Conservation (phyloP, 1,140 invertebrate genomes). For the Drosophila tsacasi region DNA sequence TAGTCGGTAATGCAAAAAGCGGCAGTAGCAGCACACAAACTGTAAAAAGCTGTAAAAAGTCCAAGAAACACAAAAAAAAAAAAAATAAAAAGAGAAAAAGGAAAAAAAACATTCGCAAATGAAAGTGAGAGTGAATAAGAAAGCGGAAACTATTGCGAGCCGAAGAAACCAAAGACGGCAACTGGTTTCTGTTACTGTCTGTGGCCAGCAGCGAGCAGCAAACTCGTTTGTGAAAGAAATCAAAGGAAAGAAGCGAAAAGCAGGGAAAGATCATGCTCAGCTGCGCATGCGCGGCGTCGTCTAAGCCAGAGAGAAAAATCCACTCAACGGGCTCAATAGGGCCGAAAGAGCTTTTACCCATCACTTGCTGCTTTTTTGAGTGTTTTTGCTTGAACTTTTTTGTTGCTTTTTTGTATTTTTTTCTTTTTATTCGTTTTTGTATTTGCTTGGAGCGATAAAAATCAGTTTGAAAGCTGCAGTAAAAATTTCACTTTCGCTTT, state of each 20-base stretch:
- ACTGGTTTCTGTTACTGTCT: conserved; percentile 63
- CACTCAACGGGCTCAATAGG: conserved; percentile 27
- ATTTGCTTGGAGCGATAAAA: conserved; percentile 63
- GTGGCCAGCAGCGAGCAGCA: conserved; percentile 25
- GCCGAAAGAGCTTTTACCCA: conserved; percentile 32
- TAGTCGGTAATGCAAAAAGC: conserved; percentile 54
- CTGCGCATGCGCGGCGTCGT: conserved; percentile 69
- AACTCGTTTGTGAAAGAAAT: conserved; percentile 75
- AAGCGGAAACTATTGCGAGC: conserved; percentile 84
- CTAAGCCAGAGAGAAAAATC: conserved; percentile 16
- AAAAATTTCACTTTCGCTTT: conserved; percentile 85
- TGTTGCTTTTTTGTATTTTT: conserved; percentile 2
- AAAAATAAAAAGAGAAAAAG: conserved; percentile 5
- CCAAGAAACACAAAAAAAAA: conserved; percentile 9
- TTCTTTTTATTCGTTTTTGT: conserved; percentile 2
- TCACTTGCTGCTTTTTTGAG: conserved; percentile 35
- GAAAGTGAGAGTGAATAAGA: conserved; percentile 85
- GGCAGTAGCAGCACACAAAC: conserved; percentile 39
- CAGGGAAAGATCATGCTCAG: conserved; percentile 63
- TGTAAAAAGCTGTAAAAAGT: conserved; percentile 46
- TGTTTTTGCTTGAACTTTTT: conserved; percentile 28
- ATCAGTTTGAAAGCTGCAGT: conserved; percentile 75
- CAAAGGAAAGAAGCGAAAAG: conserved; percentile 51
- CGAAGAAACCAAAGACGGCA: conserved; percentile 66
- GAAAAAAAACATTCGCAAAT: conserved; percentile 67